Conservation (phyloP, 1,140 invertebrate species). For the Cydia pomonella region DNA sequence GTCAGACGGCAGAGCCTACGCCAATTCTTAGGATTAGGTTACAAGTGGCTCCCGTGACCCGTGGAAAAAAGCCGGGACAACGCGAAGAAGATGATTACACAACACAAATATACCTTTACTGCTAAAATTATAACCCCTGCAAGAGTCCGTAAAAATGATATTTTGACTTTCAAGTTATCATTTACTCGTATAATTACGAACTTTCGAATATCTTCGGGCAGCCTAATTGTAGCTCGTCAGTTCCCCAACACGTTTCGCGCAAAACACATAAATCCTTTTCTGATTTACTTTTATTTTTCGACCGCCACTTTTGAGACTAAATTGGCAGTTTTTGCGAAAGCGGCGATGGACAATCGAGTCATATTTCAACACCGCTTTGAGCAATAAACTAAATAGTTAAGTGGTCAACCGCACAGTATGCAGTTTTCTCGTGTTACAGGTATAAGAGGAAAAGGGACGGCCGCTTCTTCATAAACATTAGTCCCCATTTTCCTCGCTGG, state of each 20-base stretch:
- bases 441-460: too few species aligned
- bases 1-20: too few species aligned
- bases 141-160: neutral
- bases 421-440: too few species aligned
- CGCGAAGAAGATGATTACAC: too few species aligned
- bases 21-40: too few species aligned
- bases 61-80: too few species aligned
- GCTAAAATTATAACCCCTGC: too few species aligned
- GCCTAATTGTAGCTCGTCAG: conserved; percentile 10
- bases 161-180: neutral
- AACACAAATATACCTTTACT: too few species aligned
- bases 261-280: conserved; percentile 25
- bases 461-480: too few species aligned
- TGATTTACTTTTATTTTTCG: conserved; percentile 18
- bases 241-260: neutral
- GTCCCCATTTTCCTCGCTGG: too few species aligned
- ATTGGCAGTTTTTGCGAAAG: conserved; percentile 28
- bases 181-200: neutral
- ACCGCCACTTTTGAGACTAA: conserved; percentile 21
- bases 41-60: too few species aligned
- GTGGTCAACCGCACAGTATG: conserved; percentile 7
- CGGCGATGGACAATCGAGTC: conserved; percentile 24
- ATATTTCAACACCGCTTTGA: conserved; percentile 24
- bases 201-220: conserved; percentile 8
- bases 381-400: conserved; percentile 30